Conservation (phyloP, 2,888 invertebrate genomes). For the Ophraella communa region DNA sequence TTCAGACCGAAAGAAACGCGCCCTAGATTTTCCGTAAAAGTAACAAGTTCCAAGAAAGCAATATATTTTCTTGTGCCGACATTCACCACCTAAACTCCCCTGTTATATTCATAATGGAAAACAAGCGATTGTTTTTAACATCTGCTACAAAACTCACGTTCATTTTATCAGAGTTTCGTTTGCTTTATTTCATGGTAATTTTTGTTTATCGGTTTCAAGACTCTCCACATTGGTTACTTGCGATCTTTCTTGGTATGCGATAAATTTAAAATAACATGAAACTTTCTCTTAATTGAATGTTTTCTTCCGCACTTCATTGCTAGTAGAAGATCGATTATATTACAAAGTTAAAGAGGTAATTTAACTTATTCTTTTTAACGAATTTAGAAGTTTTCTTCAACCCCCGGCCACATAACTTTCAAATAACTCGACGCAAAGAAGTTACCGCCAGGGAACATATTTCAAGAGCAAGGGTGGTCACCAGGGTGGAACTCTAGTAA, state of each 20-base stretch:
- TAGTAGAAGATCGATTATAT: background rate
- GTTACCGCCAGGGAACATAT: conserved; percentile 9
- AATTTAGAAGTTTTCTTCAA: background rate
- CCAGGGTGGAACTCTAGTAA: conserved; percentile 24
- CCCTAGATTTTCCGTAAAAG: conserved; percentile 9
- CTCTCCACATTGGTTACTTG: too few relatives aligned
- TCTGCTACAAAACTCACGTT: conserved; percentile 31
- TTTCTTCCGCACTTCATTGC: too few relatives aligned
- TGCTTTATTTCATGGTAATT: background rate
- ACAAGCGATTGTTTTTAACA: conserved; percentile 33
- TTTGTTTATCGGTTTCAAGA: too few relatives aligned
- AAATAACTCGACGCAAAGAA: background rate
- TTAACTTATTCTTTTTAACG: background rate
- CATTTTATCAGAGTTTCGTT: conserved; percentile 20
- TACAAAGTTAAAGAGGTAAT: background rate
- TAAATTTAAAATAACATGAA: too few relatives aligned
- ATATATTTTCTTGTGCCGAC: conserved; percentile 33
- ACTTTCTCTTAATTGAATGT: too few relatives aligned
- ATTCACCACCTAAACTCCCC: conserved; percentile 31
- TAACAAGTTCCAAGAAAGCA: conserved; percentile 24
- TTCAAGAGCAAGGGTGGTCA: conserved; percentile 16
- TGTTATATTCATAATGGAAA: conserved; percentile 38
- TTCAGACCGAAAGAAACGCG: conserved; percentile 9
- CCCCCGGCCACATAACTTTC: background rate
- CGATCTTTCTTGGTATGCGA: too few relatives aligned